Evolutionary conservation across 2,797 vertebrate genomes (phyloP), one percentile per base, ranked within the genome.

Genomic region (Argya squamiceps): DNA sequence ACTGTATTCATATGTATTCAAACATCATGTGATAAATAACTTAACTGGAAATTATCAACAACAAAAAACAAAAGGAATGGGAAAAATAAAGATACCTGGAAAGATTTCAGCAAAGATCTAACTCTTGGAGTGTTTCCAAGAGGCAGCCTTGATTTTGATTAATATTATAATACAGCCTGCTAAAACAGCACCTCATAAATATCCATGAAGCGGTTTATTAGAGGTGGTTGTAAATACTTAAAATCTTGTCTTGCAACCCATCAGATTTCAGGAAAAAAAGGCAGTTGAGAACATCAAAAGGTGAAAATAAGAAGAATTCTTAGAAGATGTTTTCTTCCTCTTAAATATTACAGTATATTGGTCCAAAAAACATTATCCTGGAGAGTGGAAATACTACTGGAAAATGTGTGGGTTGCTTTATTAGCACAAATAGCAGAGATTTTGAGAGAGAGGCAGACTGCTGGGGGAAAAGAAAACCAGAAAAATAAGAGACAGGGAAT

Each of bases 181-280:
- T 98, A 98, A 98, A 97, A 97, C 95, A 98, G 96, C 94, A 88
- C 70, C 97, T 98, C 97, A 98, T 98, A 98, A 98, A 98, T 98
- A 98, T 97, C 96, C 97, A 98, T 98, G 98, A 98, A 98, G 93
- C 13, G 6, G 97, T 98, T 98, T 98, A 98, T 98, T 98, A 97
- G 96, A 97, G 97, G 79, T 96, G 95, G 97, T 82, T 98, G 96
- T 97, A 98, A 98, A 98, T 98, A 98, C 97, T 98, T 97, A 97
- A 97, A 97, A 96, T 97, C 97, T 97, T 97, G 96, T 97, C 97
- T 97, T 96, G 95, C 95, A 97, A 94, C 92, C 91, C 85, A 96
- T 97, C 96, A 96, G 84, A 97, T 96, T 97, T 96, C 80, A 91
- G 89, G 89, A 52, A 73, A 88, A 83, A 92, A 93, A 94, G 58